Conservation (phyloP, 2,797 vertebrate species). For the Protosalanx chinensis region DNA sequence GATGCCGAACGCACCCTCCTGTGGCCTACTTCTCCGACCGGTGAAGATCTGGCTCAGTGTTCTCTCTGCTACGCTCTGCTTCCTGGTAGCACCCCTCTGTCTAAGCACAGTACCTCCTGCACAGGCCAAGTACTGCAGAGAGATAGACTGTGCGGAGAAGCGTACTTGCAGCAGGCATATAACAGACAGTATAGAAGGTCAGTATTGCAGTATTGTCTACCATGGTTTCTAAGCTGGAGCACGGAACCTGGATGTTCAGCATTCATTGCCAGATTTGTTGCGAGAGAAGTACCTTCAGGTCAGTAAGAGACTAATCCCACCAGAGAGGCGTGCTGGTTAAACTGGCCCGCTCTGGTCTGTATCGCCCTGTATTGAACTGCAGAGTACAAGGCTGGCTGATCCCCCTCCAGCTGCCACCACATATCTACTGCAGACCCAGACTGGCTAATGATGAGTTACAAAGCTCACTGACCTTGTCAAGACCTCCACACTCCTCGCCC, state of each 20-base stretch:
- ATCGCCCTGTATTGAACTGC: neutral
- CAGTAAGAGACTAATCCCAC: conserved; percentile 3
- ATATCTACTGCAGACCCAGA: conserved; percentile 58
- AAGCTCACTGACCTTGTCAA: conserved; percentile 73
- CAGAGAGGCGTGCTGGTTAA: conserved; percentile 20
- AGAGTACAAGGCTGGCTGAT: neutral
- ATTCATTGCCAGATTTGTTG: too few species aligned
- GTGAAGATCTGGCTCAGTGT: neutral
- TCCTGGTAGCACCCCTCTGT: neutral
- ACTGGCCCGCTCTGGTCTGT: neutral
- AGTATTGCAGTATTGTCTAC: too few species aligned
- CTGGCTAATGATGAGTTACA: conserved; percentile 72
- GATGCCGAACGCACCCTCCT: neutral
- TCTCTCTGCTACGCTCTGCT: neutral
- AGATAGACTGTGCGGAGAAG: too few species aligned
- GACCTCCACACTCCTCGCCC: conserved; percentile 26
- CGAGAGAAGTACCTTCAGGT: too few species aligned
- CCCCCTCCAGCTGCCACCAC: conserved; percentile 55
- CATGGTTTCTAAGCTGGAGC: too few species aligned
- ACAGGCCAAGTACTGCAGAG: neutral
- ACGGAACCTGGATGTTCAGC: too few species aligned
- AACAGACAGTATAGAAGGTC: too few species aligned
- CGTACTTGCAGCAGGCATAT: too few species aligned
- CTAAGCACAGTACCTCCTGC: neutral
- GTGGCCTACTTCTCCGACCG: neutral